Conservation (phyloP, 2,797 vertebrate species). For the Pangasius macronema region DNA sequence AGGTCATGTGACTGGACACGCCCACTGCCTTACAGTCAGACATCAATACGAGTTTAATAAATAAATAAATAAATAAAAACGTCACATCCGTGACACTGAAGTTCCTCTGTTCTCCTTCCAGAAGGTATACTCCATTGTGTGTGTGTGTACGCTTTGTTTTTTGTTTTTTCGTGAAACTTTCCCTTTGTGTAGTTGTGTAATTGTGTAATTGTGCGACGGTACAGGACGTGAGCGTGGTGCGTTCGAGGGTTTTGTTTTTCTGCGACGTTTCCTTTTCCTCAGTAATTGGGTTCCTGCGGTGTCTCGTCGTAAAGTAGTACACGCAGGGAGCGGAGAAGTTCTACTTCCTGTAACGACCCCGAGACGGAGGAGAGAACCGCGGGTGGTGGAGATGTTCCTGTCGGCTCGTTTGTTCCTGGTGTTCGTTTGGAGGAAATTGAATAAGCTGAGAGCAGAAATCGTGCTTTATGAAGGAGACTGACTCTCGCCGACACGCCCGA, state of each 20-base stretch:
- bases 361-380: neutral
- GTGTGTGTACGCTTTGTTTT: neutral
- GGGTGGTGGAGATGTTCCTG: neutral
- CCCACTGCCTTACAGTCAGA: neutral
- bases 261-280: neutral
- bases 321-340: neutral
- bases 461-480: neutral
- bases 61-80: neutral
- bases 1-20: neutral
- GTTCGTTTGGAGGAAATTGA: neutral
- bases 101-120: neutral
- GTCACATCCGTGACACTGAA: neutral
- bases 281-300: slow-evolving; percentile 7
- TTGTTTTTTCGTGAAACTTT: neutral
- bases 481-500: neutral
- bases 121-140: neutral
- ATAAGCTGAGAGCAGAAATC: neutral
- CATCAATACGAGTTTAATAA: neutral
- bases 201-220: neutral
- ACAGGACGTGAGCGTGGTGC: neutral
- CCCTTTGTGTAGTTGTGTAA: neutral
- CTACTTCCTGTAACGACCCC: neutral
- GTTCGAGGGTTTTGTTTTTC: neutral
- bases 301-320: neutral
- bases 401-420: neutral